Percentiles rank a stretch among this genome's conserved stretches.
Conservation (phyloP, 30 jellyfish, hydroid and myxozoan genomes). For the Hydractinia echinata region DNA sequence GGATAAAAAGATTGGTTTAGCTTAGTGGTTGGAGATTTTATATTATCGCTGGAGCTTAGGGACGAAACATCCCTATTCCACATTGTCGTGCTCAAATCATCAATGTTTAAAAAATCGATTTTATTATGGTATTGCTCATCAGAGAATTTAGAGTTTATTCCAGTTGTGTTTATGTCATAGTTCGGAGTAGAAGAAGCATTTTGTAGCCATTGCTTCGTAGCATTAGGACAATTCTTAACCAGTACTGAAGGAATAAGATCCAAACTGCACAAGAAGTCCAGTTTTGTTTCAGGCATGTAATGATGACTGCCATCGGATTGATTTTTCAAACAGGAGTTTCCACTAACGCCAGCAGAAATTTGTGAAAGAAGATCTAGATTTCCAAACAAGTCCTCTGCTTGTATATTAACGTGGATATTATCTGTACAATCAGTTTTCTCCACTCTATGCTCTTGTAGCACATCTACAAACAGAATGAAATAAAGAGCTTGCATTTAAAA, state of each 20-base stretch:
- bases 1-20: neutral
- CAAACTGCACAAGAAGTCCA: conserved; percentile 39
- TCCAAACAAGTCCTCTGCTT: neutral
- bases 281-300: conserved; percentile 14
- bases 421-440: neutral
- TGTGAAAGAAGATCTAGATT: conserved; percentile 41
- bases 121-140: conserved; percentile 2
- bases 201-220: conserved; percentile 36
- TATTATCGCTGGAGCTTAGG: neutral
- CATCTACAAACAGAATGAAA: conserved; percentile 13
- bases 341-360: conserved; percentile 18
- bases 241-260: conserved; percentile 33
- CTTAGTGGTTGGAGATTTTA: neutral
- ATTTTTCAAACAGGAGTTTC: neutral
- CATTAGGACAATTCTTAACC: conserved; percentile 37
- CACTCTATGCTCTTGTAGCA: conserved; percentile 1
- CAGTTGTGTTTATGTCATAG: neutral
- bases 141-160: conserved; percentile 15
- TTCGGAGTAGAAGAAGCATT: neutral
- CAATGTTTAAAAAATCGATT: neutral
- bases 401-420: neutral
- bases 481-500: neutral
- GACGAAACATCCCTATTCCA: neutral
- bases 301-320: neutral
- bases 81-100: neutral